Percentiles rank a stretch among this genome's conserved stretches.
phyloP scores from a whole-genome alignment of 2,888 invertebrate genomes.

The Brachycybe producta region DNA sequence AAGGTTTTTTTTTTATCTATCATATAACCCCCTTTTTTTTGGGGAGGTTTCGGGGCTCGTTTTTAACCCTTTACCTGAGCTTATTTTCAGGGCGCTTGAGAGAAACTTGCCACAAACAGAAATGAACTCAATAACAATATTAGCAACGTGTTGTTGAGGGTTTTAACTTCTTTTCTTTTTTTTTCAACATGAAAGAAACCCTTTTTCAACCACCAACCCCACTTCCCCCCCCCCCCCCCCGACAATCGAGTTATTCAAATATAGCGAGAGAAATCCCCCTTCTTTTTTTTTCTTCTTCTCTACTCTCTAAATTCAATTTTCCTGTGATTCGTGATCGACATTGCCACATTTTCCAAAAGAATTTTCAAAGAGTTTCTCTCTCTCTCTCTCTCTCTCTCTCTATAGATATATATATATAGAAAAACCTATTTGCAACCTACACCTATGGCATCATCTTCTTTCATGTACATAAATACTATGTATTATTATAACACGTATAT shows the following conservation, averaged over 20 bases:
- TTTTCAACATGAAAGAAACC: neutral
- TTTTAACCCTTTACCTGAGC: neutral
- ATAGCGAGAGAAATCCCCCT: too few species aligned
- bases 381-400: too few species aligned
- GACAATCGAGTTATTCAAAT: slow-evolving; percentile 1
- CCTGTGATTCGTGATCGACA: slow-evolving; percentile 18
- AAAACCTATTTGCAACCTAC: too few species aligned
- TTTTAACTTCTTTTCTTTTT: neutral
- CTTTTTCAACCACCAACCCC: neutral
- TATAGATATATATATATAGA: too few species aligned
- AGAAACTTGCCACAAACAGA: neutral
- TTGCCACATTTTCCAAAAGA: slow-evolving; percentile 1
- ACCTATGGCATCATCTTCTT: too few species aligned
- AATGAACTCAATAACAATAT: neutral
- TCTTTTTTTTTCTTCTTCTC: neutral
- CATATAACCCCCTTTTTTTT: neutral
- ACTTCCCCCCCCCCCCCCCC: neutral
- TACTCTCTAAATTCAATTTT: slow-evolving; percentile 16
- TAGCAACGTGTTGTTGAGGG: neutral
- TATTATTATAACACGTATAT: too few species aligned
- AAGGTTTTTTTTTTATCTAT: neutral
- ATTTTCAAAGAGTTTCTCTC: too few species aligned
- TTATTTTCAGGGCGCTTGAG: too few species aligned
- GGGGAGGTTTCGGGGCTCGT: too few species aligned
- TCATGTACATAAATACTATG: too few species aligned